A percentile compares a stretch with the other conserved stretches of the same genome.
Conservation (phyloP, 2,113 vertebrate genomes). For the Chaetodon trifascialis region DNA sequence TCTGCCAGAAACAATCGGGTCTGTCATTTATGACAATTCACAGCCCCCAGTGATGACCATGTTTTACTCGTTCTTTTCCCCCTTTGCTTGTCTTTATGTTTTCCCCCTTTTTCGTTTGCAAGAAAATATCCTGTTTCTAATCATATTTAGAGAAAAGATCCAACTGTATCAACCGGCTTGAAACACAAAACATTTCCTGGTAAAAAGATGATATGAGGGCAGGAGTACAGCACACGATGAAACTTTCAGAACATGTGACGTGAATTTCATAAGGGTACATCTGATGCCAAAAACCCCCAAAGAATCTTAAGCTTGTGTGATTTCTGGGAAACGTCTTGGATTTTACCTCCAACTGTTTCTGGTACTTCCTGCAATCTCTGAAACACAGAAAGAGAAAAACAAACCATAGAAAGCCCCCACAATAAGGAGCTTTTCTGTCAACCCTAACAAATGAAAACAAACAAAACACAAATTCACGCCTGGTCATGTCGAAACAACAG, state of each 20-base stretch:
- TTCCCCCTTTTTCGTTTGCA: not conserved
- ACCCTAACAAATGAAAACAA: not conserved
- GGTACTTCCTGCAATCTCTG: constrained; percentile 1
- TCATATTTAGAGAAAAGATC: not conserved
- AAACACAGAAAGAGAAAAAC: constrained; percentile 7
- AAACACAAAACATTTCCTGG: constrained; percentile 33
- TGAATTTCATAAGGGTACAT: not conserved
- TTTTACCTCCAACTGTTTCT: constrained; percentile 7
- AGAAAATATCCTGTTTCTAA: not conserved
- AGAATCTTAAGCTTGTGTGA: not conserved
- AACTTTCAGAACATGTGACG: constrained; percentile 12
- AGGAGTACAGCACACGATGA: constrained; percentile 10
- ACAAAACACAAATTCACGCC: not conserved
- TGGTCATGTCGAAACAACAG: not conserved
- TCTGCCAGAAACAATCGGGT: not conserved
- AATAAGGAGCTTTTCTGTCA: not conserved
- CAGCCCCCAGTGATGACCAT: not conserved
- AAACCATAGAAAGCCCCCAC: constrained; percentile 34
- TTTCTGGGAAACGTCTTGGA: constrained; percentile 28
- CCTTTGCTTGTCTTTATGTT: not conserved
- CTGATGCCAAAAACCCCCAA: not conserved
- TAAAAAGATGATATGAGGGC: not conserved
- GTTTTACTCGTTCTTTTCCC: not conserved
- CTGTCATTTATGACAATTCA: not conserved
- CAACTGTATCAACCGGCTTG: not conserved